Evolutionary conservation across 2,888 invertebrate genomes (phyloP).

Genomic region (Herminia tarsipennalis): DNA sequence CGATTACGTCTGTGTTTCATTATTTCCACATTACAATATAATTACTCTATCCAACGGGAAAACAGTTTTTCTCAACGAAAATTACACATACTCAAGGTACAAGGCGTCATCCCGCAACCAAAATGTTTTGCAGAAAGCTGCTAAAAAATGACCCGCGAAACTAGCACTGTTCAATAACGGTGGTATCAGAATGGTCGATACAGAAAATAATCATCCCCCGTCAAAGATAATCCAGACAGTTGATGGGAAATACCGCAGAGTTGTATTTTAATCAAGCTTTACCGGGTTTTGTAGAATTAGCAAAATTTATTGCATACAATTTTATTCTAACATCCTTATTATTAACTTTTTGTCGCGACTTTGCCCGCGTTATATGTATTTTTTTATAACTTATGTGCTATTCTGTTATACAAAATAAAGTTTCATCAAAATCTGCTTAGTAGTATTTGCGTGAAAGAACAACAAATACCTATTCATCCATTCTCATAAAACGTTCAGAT

Average conservation of each 20-base stretch:
- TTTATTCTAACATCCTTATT: too few species aligned
- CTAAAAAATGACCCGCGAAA: conserved; percentile 36
- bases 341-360: too few species aligned
- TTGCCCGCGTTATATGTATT: too few species aligned
- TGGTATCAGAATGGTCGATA: conserved; percentile 16
- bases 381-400: too few species aligned
- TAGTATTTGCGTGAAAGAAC: too few species aligned
- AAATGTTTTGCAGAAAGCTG: conserved; percentile 31
- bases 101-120: conserved; percentile 16
- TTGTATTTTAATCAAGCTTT: too few species aligned
- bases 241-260: conserved; percentile 3
- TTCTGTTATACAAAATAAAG: too few species aligned
- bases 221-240: conserved; percentile 14
- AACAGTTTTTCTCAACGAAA: conserved; percentile 20
- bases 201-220: conserved; percentile 47
- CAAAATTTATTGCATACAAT: too few species aligned
- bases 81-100: conserved; percentile 32
- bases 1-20: not conserved
- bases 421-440: too few species aligned
- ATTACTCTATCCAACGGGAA: conserved; percentile 17
- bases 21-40: not conserved
- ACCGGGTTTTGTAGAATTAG: too few species aligned
- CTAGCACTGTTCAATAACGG: conserved; percentile 35
- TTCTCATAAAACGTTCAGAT: too few species aligned
- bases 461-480: too few species aligned